phyloP scores from a whole-genome alignment of 2,113 vertebrate genomes.

The Trochalopteron elliotii region DNA sequence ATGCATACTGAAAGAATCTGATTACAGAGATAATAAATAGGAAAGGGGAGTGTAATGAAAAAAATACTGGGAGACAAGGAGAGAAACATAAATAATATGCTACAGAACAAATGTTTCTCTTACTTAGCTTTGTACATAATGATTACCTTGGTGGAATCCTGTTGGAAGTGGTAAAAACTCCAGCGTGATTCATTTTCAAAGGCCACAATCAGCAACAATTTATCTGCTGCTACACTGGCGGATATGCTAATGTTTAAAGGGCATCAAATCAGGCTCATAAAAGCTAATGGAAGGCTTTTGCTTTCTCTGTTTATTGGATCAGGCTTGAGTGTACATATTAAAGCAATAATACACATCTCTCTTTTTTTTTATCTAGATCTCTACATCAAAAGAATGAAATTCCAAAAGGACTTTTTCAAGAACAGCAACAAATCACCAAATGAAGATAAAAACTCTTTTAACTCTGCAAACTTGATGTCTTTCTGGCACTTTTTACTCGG shows the following conservation, averaged over 20 bases:
- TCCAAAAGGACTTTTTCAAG: not conserved
- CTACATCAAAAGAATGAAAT: not conserved
- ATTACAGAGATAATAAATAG: conserved; percentile 1
- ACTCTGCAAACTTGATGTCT: not conserved
- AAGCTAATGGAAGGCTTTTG: conserved; percentile 6
- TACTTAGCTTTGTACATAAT: not conserved
- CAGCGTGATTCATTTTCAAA: not conserved
- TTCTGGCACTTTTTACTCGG: not conserved
- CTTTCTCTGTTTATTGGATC: not conserved
- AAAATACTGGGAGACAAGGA: not conserved
- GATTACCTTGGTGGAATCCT: not conserved
- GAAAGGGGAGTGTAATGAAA: not conserved
- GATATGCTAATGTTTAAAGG: not conserved
- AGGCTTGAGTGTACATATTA: not conserved
- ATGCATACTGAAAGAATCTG: not conserved
- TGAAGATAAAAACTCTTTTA: not conserved
- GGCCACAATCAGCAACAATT: not conserved
- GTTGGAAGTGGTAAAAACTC: not conserved
- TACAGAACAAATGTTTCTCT: not conserved
- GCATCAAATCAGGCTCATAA: not conserved
- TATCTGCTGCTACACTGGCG: not conserved
- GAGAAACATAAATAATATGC: not conserved
- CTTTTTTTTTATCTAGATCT: not conserved
- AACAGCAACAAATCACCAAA: not conserved
- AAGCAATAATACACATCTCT: not conserved